Evolutionary conservation across 2,797 vertebrate genomes (phyloP), one percentile per base, ranked within the genome.

Genomic region (Antrozous pallidus): DNA sequence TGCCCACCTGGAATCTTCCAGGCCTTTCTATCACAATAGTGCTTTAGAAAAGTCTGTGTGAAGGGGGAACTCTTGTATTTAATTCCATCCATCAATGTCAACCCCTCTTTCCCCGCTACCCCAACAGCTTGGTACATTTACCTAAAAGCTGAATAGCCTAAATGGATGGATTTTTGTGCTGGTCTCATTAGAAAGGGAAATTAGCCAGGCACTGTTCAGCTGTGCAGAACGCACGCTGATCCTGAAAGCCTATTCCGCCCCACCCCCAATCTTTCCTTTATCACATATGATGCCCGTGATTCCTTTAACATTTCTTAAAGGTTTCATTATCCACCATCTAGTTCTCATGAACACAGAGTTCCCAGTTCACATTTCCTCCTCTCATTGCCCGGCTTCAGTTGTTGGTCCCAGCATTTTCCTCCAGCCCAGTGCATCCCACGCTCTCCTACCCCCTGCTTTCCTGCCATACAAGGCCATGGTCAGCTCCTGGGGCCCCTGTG

Each of bases 111-210:
- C 94, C 95, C 89, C 58, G 88, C 94, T 90, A 96, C 91, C 95
- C 95, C 95, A 91, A 93, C 93, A 96, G 96, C 96, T 86, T 95
- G 95, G 90, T 95, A 93, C 95, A 96, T 96, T 95, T 94, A 93
- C 96, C 97, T 94, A 97, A 93, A 94, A 96, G 97, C 95, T 97
- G 97, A 97, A 97, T 96, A 96, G 96, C 77, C 94, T 97, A 97
- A 97, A 97, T 95, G 93, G 88, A 94, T 85, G 94, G 91, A 90
- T 96, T 97, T 97, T 94, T 96, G 93, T 92, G 94, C 91, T 78
- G 56, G 84, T 97, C 96, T 97, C 96, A 97, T 97, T 97, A 97
- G 96, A 97, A 97, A 97, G 96, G 95, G 97, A 97, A 97, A 97
- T 97, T 91, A 97, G 95, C 88, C 95, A 93, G 96, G 94, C 96